These are phyloP conservation scores for Eristalis pertinax DNA, from an alignment of 2,888 invertebrate species.

Conservation along the genomic window DNA sequence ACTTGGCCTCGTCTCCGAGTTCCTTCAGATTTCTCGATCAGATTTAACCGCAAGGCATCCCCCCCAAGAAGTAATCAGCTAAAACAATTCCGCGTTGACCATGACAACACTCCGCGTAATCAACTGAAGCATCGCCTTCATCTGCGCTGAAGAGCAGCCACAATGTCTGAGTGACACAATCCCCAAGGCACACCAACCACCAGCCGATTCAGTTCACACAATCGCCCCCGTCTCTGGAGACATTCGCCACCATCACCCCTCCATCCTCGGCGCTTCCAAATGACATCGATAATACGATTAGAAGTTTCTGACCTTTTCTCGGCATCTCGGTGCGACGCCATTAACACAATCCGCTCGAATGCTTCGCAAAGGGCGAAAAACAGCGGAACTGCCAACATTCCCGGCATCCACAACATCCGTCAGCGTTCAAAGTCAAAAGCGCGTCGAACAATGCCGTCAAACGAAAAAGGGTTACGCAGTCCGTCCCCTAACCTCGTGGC, in stretches of 20 bases:
- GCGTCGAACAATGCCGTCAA: neutral
- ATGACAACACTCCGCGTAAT: neutral
- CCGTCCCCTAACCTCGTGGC: constrained; percentile 50
- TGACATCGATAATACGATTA: constrained; percentile 64
- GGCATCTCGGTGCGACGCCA: constrained; percentile 30
- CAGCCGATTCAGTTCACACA: neutral
- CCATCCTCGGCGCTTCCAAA: constrained; percentile 1
- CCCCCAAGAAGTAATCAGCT: neutral
- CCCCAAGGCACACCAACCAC: too few species aligned
- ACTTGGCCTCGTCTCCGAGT: too few species aligned
- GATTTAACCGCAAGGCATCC: too few species aligned
- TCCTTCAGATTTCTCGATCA: too few species aligned
- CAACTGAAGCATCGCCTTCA: too few species aligned
- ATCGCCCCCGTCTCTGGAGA: neutral
- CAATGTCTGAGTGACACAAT: too few species aligned
- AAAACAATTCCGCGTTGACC: neutral
- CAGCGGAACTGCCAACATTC: neutral
- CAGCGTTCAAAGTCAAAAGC: constrained; percentile 27
- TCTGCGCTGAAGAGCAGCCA: too few species aligned
- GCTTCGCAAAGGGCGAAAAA: neutral
- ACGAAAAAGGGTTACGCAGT: constrained; percentile 1
- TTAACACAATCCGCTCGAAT: constrained; percentile 48
- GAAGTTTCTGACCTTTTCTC: neutral
- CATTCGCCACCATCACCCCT: neutral
- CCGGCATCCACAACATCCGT: constrained; percentile 24